Evolutionary conservation across 2,888 invertebrate species (phyloP), one percentile per base, ranked within the genome.

Genomic region (Caradrina clavipalpis): DNA sequence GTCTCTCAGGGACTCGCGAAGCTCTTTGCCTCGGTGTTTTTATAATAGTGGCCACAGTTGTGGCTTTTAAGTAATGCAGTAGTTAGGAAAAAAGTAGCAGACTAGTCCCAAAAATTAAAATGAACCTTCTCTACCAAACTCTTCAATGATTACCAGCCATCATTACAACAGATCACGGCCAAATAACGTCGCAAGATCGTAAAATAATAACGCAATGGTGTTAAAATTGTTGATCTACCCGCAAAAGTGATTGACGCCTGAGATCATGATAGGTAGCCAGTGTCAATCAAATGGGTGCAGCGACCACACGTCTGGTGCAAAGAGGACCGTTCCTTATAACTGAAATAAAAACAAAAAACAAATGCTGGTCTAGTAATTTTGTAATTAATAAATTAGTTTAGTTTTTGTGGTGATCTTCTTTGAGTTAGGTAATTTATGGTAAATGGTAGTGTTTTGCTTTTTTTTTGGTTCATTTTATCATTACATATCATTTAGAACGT

Each of bases 161-260:
- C 47, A 76, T 75, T 72, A 79, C 55, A 65, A 71, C 67, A 78
- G 83, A 84, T 81, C 85, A 83, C 50, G 83, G 83, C 59, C 81
- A 68, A 79, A 80, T 76, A 76, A 60, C 67, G 72, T 66, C 67
- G 68, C 58, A 54, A 84, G 66, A 83, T 81, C 70, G 72, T 74
- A 69, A 81, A 84, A 81, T 84, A 85, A 77, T 84, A 77, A 72
- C 74, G 61, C 76, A 69, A 70, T 73, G 66, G 78, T 82, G 78
- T 50, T 83, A 82, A 82, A 80, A 77, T 69, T 76, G 84, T 71
- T 79, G 74, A 79, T 81, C 65, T 71, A 67, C 72, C 59, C 72
- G 63, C 77, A 77, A 74, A 80, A 77, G 63, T 76, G 80, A 84
- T 70, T 72, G 77, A 72, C 72, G 82, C 58, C 35, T 61, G 68